phyloP scores from a whole-genome alignment of 2,113 vertebrate species.

The Ariopsis seemanni region DNA sequence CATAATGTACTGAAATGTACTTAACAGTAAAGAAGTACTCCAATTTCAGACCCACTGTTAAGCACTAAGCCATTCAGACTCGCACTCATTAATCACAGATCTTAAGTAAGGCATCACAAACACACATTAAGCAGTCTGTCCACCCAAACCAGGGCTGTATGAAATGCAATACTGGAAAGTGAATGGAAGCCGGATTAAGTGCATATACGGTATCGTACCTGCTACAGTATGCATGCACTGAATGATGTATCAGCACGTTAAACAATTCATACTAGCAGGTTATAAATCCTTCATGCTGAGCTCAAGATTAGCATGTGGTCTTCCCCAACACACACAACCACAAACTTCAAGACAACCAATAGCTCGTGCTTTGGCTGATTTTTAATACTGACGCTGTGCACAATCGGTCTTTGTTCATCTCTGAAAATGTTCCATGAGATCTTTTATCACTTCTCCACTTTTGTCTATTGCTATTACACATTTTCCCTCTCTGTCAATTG shows the following conservation, averaged over 20 bases:
- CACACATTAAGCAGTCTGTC: conserved; percentile 5
- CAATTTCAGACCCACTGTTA: conserved; percentile 2
- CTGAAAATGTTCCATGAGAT: background rate
- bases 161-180: background rate
- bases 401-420: background rate
- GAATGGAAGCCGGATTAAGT: background rate
- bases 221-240: background rate
- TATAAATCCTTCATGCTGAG: background rate
- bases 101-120: background rate
- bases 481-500: background rate
- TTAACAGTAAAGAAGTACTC: conserved; percentile 3
- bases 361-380: background rate
- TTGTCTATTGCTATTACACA: background rate
- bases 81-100: conserved; percentile 21
- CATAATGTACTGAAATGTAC: background rate
- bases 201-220: background rate
- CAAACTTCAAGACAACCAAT: background rate
- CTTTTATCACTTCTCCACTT: background rate
- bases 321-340: too few relatives aligned
- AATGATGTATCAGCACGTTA: background rate
- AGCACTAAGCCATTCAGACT: background rate
- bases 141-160: background rate
- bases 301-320: background rate
- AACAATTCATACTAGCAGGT: background rate
- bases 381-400: background rate